Percentiles rank a stretch among this genome's conserved stretches.
Conservation (phyloP, 1,140 invertebrate species). For the Heliconius congener region DNA sequence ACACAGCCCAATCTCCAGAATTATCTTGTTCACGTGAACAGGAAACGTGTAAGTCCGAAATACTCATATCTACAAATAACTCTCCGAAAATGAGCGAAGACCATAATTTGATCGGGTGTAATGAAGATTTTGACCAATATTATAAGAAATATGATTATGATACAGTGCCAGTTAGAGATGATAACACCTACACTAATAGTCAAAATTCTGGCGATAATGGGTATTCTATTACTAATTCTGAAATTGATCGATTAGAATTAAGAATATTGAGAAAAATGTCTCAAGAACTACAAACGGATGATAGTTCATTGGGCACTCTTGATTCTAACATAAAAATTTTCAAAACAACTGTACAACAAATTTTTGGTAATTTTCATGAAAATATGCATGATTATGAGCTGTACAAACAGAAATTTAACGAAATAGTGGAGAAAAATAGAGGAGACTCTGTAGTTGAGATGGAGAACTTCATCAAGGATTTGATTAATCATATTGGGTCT, state of each 20-base stretch:
- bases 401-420: conserved; percentile 63
- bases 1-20: conserved; percentile 32
- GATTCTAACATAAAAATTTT: conserved; percentile 70
- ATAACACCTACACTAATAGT: conserved; percentile 35
- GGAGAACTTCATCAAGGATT: conserved; percentile 66
- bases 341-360: conserved; percentile 64
- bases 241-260: conserved; percentile 59
- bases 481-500: conserved; percentile 61
- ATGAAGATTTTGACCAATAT: conserved; percentile 43
- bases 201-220: conserved; percentile 29
- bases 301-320: conserved; percentile 47
- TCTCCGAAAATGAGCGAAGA: background rate
- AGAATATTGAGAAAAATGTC: conserved; percentile 60
- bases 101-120: background rate
- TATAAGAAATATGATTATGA: conserved; percentile 65
- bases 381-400: conserved; percentile 67
- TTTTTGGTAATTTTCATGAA: conserved; percentile 64
- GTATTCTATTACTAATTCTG: conserved; percentile 52
- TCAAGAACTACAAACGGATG: conserved; percentile 56
- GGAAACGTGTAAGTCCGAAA: conserved; percentile 47
- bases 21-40: conserved; percentile 24
- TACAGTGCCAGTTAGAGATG: conserved; percentile 60
- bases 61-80: conserved; percentile 37
- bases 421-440: conserved; percentile 57
- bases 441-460: conserved; percentile 56